Evolutionary conservation across 2,113 vertebrate species (phyloP).

Genomic region (Lepus americanus): DNA sequence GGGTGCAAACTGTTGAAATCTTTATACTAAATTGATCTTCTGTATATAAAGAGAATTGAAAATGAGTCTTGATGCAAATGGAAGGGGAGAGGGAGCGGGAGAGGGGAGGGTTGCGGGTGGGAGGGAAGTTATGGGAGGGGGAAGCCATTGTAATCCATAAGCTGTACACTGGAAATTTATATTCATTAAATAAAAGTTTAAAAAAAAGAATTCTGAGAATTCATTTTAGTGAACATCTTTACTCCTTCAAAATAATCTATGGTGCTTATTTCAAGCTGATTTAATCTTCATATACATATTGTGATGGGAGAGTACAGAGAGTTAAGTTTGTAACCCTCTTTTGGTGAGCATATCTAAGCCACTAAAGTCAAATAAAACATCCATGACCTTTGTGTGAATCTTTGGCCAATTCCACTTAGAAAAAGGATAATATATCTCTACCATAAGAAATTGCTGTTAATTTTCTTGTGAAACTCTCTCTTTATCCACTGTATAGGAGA

Average conservation of each 20-base stretch:
- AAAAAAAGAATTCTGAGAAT: background rate
- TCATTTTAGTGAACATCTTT: background rate
- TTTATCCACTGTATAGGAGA: background rate
- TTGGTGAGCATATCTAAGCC: background rate
- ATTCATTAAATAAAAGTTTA: too few species aligned
- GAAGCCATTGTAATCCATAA: too few species aligned
- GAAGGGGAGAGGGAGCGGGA: too few species aligned
- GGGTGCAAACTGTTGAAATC: too few species aligned
- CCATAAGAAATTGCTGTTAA: background rate
- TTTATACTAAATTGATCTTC: too few species aligned
- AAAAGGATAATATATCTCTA: background rate
- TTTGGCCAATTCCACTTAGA: background rate
- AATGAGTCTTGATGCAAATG: too few species aligned
- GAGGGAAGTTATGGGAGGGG: too few species aligned
- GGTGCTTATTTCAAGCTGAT: background rate
- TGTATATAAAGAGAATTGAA: too few species aligned
- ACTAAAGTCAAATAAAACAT: background rate
- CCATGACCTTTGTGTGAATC: background rate
- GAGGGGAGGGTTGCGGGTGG: too few species aligned
- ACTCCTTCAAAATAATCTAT: background rate
- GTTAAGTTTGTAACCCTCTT: background rate
- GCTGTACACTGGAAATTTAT: too few species aligned
- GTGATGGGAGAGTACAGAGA: background rate
- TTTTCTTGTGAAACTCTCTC: background rate
- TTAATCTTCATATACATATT: conserved; percentile 27